These are phyloP conservation scores for Tiliacea citrago DNA, from an alignment of 2,888 invertebrate genomes.

Conservation along the genomic window DNA sequence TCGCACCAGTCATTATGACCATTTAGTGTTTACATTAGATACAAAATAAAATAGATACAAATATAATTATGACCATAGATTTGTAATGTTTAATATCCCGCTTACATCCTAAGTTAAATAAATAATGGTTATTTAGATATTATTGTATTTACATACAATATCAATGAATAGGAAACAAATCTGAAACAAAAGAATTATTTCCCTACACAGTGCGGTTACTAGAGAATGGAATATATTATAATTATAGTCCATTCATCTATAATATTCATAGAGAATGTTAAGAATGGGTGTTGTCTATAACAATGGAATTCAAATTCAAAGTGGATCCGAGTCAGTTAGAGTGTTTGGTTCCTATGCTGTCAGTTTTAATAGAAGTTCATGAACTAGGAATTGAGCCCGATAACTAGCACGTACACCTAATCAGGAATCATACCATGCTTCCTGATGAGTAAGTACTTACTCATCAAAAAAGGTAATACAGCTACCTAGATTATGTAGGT, in stretches of 20 bases:
- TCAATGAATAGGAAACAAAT: slow-evolving; percentile 14
- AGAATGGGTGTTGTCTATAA: slow-evolving; percentile 2
- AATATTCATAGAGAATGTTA: slow-evolving; percentile 5
- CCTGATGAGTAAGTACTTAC: neutral
- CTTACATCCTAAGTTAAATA: neutral
- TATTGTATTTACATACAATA: neutral
- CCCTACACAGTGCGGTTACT: neutral
- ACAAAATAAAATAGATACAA: no score
- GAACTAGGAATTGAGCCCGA: neutral
- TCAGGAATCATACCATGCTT: neutral
- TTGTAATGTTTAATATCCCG: neutral
- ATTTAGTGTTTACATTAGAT: no score
- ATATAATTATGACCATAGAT: no score
- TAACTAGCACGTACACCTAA: neutral
- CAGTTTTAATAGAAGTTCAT: neutral
- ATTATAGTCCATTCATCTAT: neutral
- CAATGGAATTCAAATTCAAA: neutral
- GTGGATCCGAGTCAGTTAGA: neutral
- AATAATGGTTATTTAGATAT: neutral
- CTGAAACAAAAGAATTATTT: slow-evolving; percentile 27
- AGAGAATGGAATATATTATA: slow-evolving; percentile 11
- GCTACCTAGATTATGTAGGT: neutral
- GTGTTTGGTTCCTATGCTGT: neutral
- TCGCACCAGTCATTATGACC: no score
- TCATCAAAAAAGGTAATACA: no score